Conservation (phyloP, 1,140 invertebrate species). For the Diploscapter pachys region DNA sequence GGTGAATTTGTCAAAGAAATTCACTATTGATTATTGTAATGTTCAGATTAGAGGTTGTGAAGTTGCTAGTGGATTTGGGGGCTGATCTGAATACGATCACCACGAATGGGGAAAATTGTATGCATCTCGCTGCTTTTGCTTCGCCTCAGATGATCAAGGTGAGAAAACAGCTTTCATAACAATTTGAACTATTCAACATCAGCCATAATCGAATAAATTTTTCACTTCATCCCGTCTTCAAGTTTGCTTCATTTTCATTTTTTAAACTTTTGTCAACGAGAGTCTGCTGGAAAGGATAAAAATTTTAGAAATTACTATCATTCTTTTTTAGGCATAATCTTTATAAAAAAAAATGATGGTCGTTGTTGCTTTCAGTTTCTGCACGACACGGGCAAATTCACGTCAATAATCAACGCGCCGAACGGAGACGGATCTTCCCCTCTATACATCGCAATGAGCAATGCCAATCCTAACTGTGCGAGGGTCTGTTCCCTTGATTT, state of each 20-base stretch:
- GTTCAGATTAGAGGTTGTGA: slow-evolving; percentile 16
- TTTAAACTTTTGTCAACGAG: no score
- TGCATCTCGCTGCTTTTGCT: slow-evolving; percentile 21
- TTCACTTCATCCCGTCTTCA: no score
- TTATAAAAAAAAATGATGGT: neutral
- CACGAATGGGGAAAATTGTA: slow-evolving; percentile 13
- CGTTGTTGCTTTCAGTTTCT: neutral
- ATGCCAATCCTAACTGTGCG: slow-evolving; percentile 9
- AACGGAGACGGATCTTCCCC: slow-evolving; percentile 19
- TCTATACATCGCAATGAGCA: slow-evolving; percentile 11
- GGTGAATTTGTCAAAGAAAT: neutral
- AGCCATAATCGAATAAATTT: no score
- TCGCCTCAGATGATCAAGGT: slow-evolving; percentile 11
- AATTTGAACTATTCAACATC: no score
- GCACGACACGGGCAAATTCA: slow-evolving; percentile 20
- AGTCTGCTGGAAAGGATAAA: no score
- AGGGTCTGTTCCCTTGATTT: neutral
- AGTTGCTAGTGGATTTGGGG: slow-evolving; percentile 5
- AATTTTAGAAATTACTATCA: neutral
- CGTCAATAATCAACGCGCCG: slow-evolving; percentile 3
- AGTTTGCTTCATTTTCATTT: no score
- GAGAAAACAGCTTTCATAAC: neutral
- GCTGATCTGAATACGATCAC: slow-evolving; percentile 10
- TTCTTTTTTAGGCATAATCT: neutral
- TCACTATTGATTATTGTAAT: neutral